These are phyloP conservation scores for Ephydatia muelleri DNA, from an alignment of 37 sponge, comb jelly and placozoan genomes.

Conservation along the genomic window DNA sequence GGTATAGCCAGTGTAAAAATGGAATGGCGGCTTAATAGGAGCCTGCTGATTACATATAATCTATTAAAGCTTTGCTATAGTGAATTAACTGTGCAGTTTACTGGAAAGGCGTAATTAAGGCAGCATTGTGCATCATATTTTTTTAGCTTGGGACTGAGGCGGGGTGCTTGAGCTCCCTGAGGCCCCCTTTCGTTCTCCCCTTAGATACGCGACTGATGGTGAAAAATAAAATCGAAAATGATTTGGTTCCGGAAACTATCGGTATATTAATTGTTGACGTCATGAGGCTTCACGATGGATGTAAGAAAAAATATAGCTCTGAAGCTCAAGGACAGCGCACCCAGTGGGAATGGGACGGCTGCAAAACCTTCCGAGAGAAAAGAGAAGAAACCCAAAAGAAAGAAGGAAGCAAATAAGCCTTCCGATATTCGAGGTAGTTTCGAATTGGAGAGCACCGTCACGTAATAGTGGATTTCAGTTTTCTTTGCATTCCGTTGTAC, in stretches of 20 bases:
- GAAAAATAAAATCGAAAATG: background rate
- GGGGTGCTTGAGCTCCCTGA: too few relatives aligned
- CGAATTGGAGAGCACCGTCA: background rate
- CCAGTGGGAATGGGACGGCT: background rate
- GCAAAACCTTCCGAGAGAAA: background rate
- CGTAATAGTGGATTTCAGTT: background rate
- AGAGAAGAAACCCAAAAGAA: background rate
- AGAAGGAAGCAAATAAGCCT: background rate
- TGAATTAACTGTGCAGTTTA: too few relatives aligned
- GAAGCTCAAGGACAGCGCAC: slow-evolving; percentile 14
- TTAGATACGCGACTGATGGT: too few relatives aligned
- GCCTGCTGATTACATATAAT: too few relatives aligned
- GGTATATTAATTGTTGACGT: background rate
- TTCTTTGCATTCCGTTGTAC: background rate
- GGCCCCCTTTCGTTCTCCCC: too few relatives aligned
- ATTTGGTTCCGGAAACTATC: background rate
- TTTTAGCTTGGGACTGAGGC: too few relatives aligned
- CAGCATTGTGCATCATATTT: too few relatives aligned
- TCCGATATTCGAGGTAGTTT: background rate
- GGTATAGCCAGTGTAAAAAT: too few relatives aligned
- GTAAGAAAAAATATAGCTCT: background rate
- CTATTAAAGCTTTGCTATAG: too few relatives aligned
- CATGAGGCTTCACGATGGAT: background rate
- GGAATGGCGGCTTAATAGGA: too few relatives aligned
- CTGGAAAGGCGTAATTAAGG: too few relatives aligned